Percentiles rank a stretch among this genome's conserved stretches.
These are phyloP conservation scores for Xyliphius kryptos DNA, from an alignment of 2,113 vertebrate genomes.

Conservation along the genomic window DNA sequence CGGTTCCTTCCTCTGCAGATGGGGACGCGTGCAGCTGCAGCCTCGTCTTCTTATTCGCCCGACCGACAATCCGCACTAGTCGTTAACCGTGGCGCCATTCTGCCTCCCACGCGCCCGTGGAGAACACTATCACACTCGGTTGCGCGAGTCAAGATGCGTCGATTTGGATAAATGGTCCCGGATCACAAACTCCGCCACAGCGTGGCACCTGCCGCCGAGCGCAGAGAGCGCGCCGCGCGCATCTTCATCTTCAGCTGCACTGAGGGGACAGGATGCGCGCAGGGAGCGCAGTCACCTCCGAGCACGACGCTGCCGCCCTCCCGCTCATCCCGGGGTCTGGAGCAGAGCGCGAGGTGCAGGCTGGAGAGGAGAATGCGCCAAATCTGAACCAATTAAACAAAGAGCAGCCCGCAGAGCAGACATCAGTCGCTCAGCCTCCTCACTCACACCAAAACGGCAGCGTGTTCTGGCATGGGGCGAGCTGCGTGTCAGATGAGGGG, in stretches of 20 bases:
- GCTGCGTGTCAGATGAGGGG: slow-evolving; percentile 62
- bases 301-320: slow-evolving; percentile 21
- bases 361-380: not conserved
- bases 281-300: slow-evolving; percentile 26
- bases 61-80: slow-evolving; percentile 20
- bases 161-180: not conserved
- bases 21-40: too few species aligned
- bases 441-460: slow-evolving; percentile 15
- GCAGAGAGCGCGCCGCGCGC: slow-evolving; percentile 5
- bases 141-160: slow-evolving; percentile 6
- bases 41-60: too few species aligned
- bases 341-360: not conserved
- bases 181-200: slow-evolving; percentile 20
- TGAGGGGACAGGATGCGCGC: slow-evolving; percentile 21
- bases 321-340: not conserved
- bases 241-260: slow-evolving; percentile 13
- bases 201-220: slow-evolving; percentile 17
- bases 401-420: not conserved
- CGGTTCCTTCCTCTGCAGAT: not conserved
- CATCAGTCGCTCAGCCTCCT: too few species aligned
- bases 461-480: slow-evolving; percentile 49
- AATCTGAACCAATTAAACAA: not conserved
- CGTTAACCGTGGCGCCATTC: slow-evolving; percentile 30
- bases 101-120: slow-evolving; percentile 16
- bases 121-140: slow-evolving; percentile 8